Conservation (phyloP, 2,797 vertebrate species). For the Eupleurogrammus muticus region DNA sequence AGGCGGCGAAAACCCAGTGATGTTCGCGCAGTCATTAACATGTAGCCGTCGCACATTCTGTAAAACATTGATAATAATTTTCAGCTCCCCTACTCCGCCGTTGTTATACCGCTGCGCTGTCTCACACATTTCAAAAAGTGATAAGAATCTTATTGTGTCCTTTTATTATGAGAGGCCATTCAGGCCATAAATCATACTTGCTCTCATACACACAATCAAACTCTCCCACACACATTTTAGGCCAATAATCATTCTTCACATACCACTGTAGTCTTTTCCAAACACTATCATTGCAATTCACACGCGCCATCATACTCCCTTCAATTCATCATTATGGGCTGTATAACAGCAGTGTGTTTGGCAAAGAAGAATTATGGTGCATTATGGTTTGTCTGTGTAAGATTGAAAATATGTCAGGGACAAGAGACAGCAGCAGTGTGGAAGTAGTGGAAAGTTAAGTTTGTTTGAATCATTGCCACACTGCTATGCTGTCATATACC, state of each 20-base stretch:
- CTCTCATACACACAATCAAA: slow-evolving; percentile 26
- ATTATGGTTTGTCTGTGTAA: background rate
- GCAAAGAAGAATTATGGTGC: slow-evolving; percentile 26
- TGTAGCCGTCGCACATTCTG: slow-evolving; percentile 1
- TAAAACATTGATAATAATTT: slow-evolving; percentile 5
- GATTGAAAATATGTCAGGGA: slow-evolving; percentile 16
- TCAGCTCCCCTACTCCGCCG: background rate
- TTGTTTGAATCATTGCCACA: slow-evolving; percentile 1
- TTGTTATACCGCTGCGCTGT: slow-evolving; percentile 28
- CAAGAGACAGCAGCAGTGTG: slow-evolving; percentile 16
- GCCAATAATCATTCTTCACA: slow-evolving; percentile 62
- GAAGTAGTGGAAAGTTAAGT: slow-evolving; percentile 1
- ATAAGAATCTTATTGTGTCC: slow-evolving; percentile 43
- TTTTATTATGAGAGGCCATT: slow-evolving; percentile 43
- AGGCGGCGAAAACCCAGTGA: slow-evolving; percentile 15
- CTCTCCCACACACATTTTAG: slow-evolving; percentile 33
- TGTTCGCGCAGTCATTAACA: background rate
- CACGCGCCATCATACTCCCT: slow-evolving; percentile 18
- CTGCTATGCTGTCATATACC: background rate
- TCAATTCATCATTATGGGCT: slow-evolving; percentile 34
- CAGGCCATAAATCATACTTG: slow-evolving; percentile 55
- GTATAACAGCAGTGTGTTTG: slow-evolving; percentile 15
- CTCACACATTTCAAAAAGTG: slow-evolving; percentile 36
- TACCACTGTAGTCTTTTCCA: slow-evolving; percentile 33
- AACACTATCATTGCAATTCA: slow-evolving; percentile 44